Conservation (phyloP, 2,113 vertebrate genomes). For the Mesocricetus auratus region DNA sequence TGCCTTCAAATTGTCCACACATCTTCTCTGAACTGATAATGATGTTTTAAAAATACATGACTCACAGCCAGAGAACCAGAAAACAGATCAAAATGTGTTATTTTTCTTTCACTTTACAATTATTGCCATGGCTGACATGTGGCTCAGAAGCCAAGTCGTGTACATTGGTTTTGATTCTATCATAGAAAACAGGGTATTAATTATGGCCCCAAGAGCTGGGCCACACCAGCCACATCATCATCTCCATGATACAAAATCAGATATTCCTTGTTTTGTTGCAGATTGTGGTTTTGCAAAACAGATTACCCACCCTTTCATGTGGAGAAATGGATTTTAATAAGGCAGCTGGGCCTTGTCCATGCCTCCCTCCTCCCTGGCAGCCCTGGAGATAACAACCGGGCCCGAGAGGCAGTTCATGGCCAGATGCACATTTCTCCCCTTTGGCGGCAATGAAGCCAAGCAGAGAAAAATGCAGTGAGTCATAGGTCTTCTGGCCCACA, state of each 20-base stretch:
- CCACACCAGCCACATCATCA: background rate
- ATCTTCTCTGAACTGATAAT: background rate
- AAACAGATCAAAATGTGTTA: background rate
- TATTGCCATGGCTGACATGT: background rate
- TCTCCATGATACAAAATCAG: constrained; percentile 9
- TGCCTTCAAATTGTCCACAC: background rate
- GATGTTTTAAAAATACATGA: background rate
- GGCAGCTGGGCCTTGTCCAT: background rate
- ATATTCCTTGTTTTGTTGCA: constrained; percentile 17
- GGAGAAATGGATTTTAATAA: constrained; percentile 64
- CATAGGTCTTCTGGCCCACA: constrained; percentile 63
- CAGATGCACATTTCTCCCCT: constrained; percentile 69
- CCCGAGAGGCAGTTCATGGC: constrained; percentile 57
- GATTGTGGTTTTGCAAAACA: constrained; percentile 31
- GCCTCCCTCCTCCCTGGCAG: constrained; percentile 18
- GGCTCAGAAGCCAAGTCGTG: background rate
- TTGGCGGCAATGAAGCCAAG: constrained; percentile 71
- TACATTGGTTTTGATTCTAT: background rate
- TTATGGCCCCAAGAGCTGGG: background rate
- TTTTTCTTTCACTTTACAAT: background rate
- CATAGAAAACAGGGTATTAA: background rate
- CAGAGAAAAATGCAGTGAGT: constrained; percentile 83
- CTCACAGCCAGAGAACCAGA: background rate
- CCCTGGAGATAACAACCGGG: constrained; percentile 41
- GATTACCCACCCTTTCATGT: background rate